Percentiles rank a stretch among this genome's conserved stretches.
These are phyloP conservation scores for Chitala chitala DNA, from an alignment of 2,113 vertebrate genomes.

Conservation along the genomic window DNA sequence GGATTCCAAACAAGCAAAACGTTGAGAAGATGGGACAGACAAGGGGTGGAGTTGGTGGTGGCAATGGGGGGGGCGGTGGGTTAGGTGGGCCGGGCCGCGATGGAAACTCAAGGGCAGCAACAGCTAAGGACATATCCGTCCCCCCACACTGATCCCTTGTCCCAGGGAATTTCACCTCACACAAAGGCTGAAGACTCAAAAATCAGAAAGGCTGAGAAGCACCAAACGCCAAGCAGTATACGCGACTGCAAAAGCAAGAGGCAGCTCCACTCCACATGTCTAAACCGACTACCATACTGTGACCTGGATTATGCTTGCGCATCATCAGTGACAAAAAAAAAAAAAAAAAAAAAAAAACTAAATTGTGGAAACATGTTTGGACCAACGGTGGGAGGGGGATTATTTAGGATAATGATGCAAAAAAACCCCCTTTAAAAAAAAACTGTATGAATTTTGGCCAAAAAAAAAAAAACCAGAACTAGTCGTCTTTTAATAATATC, in stretches of 20 bases:
- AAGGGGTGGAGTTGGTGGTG: background rate
- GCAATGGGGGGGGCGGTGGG: slow-evolving; percentile 27
- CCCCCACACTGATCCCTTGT: slow-evolving; percentile 53
- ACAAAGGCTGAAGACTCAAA: slow-evolving; percentile 30
- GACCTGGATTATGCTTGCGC: slow-evolving; percentile 70
- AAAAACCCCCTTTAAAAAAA: slow-evolving; percentile 50
- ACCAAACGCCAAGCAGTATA: background rate
- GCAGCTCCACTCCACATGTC: slow-evolving; percentile 54
- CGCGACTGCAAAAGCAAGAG: slow-evolving; percentile 46
- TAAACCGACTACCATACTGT: slow-evolving; percentile 58
- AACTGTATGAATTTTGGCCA: slow-evolving; percentile 47
- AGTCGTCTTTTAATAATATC: slow-evolving; percentile 4
- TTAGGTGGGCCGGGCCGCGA: slow-evolving; percentile 44
- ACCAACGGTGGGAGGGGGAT: slow-evolving; percentile 54
- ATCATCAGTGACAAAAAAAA: slow-evolving; percentile 60
- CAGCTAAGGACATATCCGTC: slow-evolving; percentile 70
- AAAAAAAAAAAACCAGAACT: slow-evolving; percentile 22
- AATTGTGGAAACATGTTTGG: slow-evolving; percentile 51
- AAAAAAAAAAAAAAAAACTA: no score
- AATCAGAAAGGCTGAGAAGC: slow-evolving; percentile 25
- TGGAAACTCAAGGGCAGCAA: slow-evolving; percentile 69
- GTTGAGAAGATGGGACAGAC: slow-evolving; percentile 41
- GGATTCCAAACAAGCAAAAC: slow-evolving; percentile 68
- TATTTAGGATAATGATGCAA: slow-evolving; percentile 55
- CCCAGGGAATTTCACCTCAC: slow-evolving; percentile 51